Percentiles rank a stretch among this genome's conserved stretches.
Conservation (phyloP, 1,140 invertebrate genomes). For the Leptinotarsa undecemlineata region DNA sequence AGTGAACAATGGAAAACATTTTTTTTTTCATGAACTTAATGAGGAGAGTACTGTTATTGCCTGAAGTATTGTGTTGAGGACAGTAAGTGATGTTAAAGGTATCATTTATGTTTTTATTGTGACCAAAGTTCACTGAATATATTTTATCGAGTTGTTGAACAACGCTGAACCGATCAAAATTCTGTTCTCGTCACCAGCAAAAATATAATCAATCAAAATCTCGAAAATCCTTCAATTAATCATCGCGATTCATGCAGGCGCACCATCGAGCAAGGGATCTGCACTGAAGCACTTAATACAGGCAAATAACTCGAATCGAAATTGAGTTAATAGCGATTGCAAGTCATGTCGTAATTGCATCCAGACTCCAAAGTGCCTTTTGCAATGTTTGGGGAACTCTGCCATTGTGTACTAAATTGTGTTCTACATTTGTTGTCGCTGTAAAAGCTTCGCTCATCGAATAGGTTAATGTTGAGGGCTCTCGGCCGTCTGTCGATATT, state of each 20-base stretch:
- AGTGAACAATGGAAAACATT: no score
- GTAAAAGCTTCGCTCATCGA: constrained; percentile 25
- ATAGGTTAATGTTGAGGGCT: constrained; percentile 24
- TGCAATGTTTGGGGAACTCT: constrained; percentile 20
- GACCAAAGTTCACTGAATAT: background rate
- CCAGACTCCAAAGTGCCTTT: constrained; percentile 30
- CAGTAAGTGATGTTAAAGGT: no score
- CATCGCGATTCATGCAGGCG: background rate
- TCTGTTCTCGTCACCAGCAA: background rate
- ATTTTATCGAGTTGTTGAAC: background rate
- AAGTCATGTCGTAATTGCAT: constrained; percentile 43
- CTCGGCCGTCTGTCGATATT: constrained; percentile 26
- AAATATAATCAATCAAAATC: background rate
- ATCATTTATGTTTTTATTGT: background rate
- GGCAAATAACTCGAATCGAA: constrained; percentile 43
- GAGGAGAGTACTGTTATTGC: no score
- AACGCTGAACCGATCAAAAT: background rate
- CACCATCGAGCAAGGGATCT: constrained; percentile 31
- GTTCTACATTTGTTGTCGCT: constrained; percentile 27
- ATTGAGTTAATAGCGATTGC: constrained; percentile 44
- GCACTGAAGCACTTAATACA: constrained; percentile 43
- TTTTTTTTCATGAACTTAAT: no score
- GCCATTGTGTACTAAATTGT: constrained; percentile 26
- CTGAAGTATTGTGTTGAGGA: no score
- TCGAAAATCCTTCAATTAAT: background rate